Conservation (phyloP, 2,888 invertebrate species). For the Apodemia mormo region DNA sequence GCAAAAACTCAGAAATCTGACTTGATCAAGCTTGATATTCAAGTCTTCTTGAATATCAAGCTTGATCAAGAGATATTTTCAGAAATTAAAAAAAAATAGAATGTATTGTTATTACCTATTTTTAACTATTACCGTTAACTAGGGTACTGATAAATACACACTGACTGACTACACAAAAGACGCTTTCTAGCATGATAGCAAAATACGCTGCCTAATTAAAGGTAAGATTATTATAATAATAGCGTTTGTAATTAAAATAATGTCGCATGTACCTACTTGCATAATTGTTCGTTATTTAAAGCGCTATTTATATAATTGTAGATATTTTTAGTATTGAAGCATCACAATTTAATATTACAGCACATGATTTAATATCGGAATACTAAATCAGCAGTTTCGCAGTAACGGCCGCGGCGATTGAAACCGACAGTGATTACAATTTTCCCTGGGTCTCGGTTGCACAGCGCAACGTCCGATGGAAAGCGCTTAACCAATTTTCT, state of each 20-base stretch:
- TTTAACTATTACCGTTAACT: too few relatives aligned
- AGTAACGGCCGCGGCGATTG: slow-evolving; percentile 65
- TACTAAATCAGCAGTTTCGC: not conserved
- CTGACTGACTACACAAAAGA: too few relatives aligned
- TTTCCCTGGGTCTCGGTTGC: slow-evolving; percentile 76
- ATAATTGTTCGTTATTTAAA: too few relatives aligned
- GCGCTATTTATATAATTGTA: not conserved
- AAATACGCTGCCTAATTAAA: not conserved
- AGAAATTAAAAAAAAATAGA: too few relatives aligned
- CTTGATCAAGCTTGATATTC: too few relatives aligned
- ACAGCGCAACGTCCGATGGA: slow-evolving; percentile 80
- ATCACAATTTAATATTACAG: not conserved
- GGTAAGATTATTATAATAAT: not conserved
- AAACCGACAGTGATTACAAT: slow-evolving; percentile 81
- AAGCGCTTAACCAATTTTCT: slow-evolving; percentile 81
- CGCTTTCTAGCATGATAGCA: too few relatives aligned
- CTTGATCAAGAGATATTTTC: too few relatives aligned
- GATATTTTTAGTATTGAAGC: not conserved
- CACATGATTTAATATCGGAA: not conserved
- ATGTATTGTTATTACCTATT: too few relatives aligned
- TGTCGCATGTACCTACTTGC: too few relatives aligned
- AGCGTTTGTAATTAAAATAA: not conserved
- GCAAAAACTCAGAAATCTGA: too few relatives aligned
- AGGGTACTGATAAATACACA: too few relatives aligned
- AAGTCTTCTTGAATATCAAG: too few relatives aligned